Percentiles rank a stretch among this genome's conserved stretches.
Conservation (phyloP, 2,797 vertebrate genomes). For the Pseudochaenichthys georgianus region DNA sequence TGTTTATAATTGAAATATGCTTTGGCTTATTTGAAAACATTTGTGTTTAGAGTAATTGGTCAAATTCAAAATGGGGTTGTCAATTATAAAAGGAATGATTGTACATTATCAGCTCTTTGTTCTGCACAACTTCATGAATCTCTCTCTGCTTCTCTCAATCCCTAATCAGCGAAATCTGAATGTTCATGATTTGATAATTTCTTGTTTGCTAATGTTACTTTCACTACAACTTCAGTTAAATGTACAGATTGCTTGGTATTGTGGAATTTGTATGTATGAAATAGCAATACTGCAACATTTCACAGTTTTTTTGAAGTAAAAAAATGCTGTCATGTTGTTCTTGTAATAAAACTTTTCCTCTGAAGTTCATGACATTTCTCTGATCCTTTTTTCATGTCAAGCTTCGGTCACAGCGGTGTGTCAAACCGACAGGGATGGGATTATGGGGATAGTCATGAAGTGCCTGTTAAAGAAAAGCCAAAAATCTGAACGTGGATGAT, state of each 20-base stretch:
- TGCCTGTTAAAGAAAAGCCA: not conserved
- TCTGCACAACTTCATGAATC: constrained; percentile 40
- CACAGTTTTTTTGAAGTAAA: constrained; percentile 68
- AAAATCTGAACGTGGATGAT: not conserved
- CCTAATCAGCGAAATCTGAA: constrained; percentile 61
- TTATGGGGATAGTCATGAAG: not conserved
- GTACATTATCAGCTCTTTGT: constrained; percentile 28
- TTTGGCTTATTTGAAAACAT: constrained; percentile 38
- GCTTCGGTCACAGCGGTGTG: not conserved
- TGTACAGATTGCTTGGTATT: constrained; percentile 77
- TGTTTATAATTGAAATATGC: constrained; percentile 26
- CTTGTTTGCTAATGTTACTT: constrained; percentile 60
- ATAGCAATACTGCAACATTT: constrained; percentile 83
- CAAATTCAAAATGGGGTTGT: constrained; percentile 41
- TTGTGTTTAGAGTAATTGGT: constrained; percentile 31
- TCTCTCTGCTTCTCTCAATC: constrained; percentile 41
- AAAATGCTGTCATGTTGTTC: constrained; percentile 75
- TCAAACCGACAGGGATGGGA: not conserved
- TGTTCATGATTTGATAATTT: constrained; percentile 62
- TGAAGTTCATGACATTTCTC: constrained; percentile 37
- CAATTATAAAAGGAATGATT: constrained; percentile 28
- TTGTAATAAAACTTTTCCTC: constrained; percentile 84
- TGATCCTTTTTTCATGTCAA: constrained; percentile 3
- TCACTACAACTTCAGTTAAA: constrained; percentile 65
- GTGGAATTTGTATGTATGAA: constrained; percentile 77